phyloP scores from a whole-genome alignment of 2,797 vertebrate genomes.

The Sebastiscus albofasciatus region DNA sequence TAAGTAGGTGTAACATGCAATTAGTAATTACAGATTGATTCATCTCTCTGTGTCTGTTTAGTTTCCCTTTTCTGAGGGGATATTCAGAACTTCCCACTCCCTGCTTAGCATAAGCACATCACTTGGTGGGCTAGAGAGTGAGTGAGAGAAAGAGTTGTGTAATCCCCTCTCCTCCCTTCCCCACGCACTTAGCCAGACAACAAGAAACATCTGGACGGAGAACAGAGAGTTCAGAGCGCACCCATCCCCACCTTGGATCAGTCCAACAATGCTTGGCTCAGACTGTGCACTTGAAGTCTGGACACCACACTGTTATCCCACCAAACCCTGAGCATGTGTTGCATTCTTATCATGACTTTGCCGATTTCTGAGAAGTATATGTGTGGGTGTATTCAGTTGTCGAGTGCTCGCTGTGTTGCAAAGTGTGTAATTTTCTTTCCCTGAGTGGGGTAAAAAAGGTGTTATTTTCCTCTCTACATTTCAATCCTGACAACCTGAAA shows the following conservation, averaged over 20 bases:
- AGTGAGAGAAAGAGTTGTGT: conserved; percentile 59
- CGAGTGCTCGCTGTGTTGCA: conserved; percentile 35
- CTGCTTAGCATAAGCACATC: conserved; percentile 45
- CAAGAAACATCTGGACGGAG: conserved; percentile 85
- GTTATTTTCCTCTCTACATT: conserved; percentile 62
- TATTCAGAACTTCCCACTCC: conserved; percentile 49
- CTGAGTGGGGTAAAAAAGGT: conserved; percentile 58
- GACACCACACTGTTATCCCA: conserved; percentile 56
- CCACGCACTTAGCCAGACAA: conserved; percentile 71
- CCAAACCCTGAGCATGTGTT: conserved; percentile 52
- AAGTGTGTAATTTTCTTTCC: conserved; percentile 64
- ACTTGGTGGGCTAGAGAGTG: conserved; percentile 20
- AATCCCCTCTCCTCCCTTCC: conserved; percentile 60
- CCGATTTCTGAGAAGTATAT: conserved; percentile 60
- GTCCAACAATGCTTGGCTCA: conserved; percentile 70
- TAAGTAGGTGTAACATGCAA: not conserved
- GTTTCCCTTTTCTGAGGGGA: conserved; percentile 24
- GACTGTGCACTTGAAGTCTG: conserved; percentile 40
- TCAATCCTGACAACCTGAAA: conserved; percentile 10
- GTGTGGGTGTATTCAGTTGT: conserved; percentile 44
- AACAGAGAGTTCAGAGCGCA: conserved; percentile 79
- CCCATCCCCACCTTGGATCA: conserved; percentile 73
- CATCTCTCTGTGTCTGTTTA: conserved; percentile 31
- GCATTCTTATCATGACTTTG: conserved; percentile 69
- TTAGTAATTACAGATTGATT: conserved; percentile 8